Percentiles rank a stretch among this genome's conserved stretches.
These are phyloP conservation scores for Sciurus niger DNA, from an alignment of 2,113 vertebrate species.

Conservation along the genomic window DNA sequence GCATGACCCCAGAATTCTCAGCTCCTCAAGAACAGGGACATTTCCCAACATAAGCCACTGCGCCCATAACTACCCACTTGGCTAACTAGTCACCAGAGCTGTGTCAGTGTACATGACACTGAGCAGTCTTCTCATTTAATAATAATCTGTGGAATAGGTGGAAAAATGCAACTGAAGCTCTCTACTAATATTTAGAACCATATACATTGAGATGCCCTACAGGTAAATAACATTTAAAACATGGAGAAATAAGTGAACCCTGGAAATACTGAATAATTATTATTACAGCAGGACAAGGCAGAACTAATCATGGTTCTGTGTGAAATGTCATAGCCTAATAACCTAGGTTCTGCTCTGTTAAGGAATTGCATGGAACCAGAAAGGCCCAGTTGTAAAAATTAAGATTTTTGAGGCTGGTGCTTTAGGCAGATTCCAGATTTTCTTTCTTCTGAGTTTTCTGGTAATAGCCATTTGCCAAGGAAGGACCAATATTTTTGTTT, in stretches of 20 bases:
- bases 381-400: conserved; percentile 61
- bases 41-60: background rate
- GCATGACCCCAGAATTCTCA: conserved; percentile 4
- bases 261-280: conserved; percentile 1
- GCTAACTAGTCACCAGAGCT: background rate
- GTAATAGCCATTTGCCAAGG: conserved; percentile 38
- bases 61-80: background rate
- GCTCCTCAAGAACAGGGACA: background rate
- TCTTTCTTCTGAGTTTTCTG: conserved; percentile 16
- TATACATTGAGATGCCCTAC: background rate
- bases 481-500: conserved; percentile 68
- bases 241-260: background rate
- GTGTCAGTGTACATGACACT: background rate
- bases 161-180: background rate
- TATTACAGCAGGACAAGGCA: background rate
- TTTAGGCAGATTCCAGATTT: conserved; percentile 25
- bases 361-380: conserved; percentile 52
- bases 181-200: background rate
- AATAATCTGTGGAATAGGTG: conserved; percentile 43
- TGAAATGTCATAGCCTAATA: conserved; percentile 21
- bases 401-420: conserved; percentile 1
- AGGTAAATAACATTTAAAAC: background rate
- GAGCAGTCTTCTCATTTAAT: background rate
- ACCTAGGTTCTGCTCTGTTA: conserved; percentile 18
- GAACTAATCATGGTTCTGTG: conserved; percentile 43